A percentile compares a stretch with the other conserved stretches of the same genome.
phyloP scores from a whole-genome alignment of 2,797 vertebrate species.

The Darevskia mixta region DNA sequence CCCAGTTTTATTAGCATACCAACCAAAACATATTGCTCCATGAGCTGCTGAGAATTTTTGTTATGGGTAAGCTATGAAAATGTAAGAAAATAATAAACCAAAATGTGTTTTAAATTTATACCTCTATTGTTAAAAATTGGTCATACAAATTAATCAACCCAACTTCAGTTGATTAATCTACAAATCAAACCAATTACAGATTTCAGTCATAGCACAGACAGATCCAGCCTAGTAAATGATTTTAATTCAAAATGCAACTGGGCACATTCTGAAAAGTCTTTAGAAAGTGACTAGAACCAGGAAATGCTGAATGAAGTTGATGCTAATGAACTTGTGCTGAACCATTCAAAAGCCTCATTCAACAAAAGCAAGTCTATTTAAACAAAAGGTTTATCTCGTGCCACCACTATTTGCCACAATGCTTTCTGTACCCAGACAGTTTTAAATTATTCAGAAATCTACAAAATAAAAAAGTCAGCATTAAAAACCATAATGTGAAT shows the following conservation, averaged over 20 bases:
- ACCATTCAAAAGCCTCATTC: background rate
- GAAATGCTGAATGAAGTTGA: background rate
- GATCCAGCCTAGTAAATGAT: background rate
- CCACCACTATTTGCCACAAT: background rate
- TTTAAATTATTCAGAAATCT: background rate
- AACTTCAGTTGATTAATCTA: constrained; percentile 9
- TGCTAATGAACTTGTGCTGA: background rate
- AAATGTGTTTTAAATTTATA: background rate
- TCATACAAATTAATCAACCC: background rate
- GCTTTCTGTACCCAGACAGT: background rate
- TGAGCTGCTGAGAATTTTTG: no score
- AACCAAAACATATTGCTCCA: background rate
- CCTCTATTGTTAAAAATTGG: background rate
- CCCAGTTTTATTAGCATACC: background rate
- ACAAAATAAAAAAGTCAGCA: background rate
- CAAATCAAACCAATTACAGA: background rate
- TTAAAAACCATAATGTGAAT: background rate
- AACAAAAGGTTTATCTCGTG: background rate
- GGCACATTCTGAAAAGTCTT: background rate
- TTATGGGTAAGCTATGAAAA: no score
- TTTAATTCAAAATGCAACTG: background rate
- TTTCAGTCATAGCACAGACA: background rate
- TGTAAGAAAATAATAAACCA: background rate
- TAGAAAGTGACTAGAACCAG: background rate
- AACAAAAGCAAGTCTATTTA: background rate